A percentile compares a stretch with the other conserved stretches of the same genome.
These are phyloP conservation scores for Anoncus sp. DNA, from an alignment of 2,888 invertebrate species.

Conservation along the genomic window DNA sequence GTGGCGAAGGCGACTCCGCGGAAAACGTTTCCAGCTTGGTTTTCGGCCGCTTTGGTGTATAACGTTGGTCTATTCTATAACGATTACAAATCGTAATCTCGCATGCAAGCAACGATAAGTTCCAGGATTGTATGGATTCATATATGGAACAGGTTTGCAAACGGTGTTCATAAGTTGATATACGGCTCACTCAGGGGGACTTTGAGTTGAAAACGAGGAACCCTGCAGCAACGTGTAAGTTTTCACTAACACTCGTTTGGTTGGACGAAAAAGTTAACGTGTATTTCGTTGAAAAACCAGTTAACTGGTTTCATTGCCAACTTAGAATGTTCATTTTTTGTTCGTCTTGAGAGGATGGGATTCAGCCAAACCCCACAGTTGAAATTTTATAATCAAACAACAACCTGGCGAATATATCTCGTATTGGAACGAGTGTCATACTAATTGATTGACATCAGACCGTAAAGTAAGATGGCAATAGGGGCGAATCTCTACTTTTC, in stretches of 20 bases:
- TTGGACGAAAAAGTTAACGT: neutral
- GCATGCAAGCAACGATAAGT: neutral
- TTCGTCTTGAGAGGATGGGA: neutral
- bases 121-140: neutral
- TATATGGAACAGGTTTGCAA: neutral
- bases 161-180: too few relatives aligned
- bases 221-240: too few relatives aligned
- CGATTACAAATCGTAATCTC: conserved; percentile 5
- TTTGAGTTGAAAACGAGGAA: too few relatives aligned
- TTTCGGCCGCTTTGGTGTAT: conserved; percentile 4
- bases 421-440: neutral
- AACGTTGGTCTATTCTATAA: neutral
- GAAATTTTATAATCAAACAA: too few relatives aligned
- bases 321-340: neutral
- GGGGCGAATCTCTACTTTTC: too few relatives aligned
- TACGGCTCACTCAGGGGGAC: too few relatives aligned
- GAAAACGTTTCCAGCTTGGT: conserved; percentile 11
- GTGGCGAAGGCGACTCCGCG: conserved; percentile 10
- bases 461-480: too few relatives aligned
- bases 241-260: neutral
- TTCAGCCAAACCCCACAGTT: neutral
- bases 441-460: neutral
- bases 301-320: neutral
- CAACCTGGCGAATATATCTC: neutral
- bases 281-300: neutral